Evolutionary conservation across 2,113 vertebrate genomes (phyloP), one percentile per base, ranked within the genome.

Genomic region (Macheiramphus alcinus): DNA sequence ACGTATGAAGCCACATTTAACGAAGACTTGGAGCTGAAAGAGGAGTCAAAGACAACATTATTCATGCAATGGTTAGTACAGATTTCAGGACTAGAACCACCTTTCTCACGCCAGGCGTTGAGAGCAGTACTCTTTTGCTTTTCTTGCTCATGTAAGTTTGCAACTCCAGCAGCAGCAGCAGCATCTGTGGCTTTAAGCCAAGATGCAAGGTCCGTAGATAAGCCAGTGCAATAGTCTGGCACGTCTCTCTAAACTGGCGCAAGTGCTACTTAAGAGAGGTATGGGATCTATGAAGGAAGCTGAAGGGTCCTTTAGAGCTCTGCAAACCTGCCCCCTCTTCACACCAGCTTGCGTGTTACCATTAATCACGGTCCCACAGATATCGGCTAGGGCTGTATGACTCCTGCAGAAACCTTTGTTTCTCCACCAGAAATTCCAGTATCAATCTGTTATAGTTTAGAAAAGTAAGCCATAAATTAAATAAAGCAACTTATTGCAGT

Each of bases 71-170:
- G 42, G 12, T 17, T 47, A 62, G 42, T 68, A 82, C 7, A 72
- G 11, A 59, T 68, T 75, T 90, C 23, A 32, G 47, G 10, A 45
- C 34, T 38, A 45, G 27, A 82, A 82, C 31, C 10, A 72, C 48
- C 31, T 56, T 25, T 75, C 34, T 59, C n/a, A 47, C 0, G 6
- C 9, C 14, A 52, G 12, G 20, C 0, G 0, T 7, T 26, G 14
- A 86, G 23, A 76, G 16, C 48, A 65, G 14, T 43, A 48, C 27
- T 81, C 13, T 55, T 76, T 66, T 68, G 34, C 11, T 61, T 53
- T 70, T 80, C 53, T 80, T 47, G 29, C 68, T 91, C 19, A 47
- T 1, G 4, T 67, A 34, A 86, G 27, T 15, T 53, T 53, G 52
- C 52, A 53, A 73, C 40, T 93, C 52, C 62, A 81, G 22, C 56